These are phyloP conservation scores for Creontiades dilutus DNA, from an alignment of 2,888 invertebrate species.

Conservation along the genomic window DNA sequence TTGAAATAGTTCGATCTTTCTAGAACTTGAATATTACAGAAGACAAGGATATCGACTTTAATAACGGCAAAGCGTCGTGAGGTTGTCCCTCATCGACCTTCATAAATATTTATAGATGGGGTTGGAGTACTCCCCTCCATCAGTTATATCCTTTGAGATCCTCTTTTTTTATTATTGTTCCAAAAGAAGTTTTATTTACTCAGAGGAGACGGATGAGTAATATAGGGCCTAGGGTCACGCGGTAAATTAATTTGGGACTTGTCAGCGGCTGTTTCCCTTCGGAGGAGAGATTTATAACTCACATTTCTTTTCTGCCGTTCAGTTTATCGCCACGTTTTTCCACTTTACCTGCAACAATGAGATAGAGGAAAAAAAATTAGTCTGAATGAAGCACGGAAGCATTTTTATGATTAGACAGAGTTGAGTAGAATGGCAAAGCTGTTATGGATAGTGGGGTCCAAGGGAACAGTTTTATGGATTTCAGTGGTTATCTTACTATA, in stretches of 20 bases:
- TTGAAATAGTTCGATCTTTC: no score
- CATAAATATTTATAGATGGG: constrained; percentile 55
- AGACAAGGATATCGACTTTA: not conserved
- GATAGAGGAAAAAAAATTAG: constrained; percentile 35
- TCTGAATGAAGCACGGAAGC: constrained; percentile 2
- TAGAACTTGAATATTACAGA: not conserved
- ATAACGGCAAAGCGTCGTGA: constrained; percentile 11
- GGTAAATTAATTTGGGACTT: constrained; percentile 65
- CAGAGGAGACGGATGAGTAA: constrained; percentile 55
- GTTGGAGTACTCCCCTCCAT: constrained; percentile 35
- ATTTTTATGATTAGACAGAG: not conserved
- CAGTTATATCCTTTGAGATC: constrained; percentile 34
- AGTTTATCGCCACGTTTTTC: constrained; percentile 8
- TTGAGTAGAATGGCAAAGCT: not conserved
- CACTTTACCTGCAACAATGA: constrained; percentile 52
- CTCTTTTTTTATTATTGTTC: constrained; percentile 41
- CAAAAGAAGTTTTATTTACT: constrained; percentile 60
- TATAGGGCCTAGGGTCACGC: constrained; percentile 57
- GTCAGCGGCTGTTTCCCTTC: constrained; percentile 59
- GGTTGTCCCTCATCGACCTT: constrained; percentile 21
- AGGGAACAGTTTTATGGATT: no score
- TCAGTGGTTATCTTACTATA: no score
- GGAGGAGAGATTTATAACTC: constrained; percentile 51
- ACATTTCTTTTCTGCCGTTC: constrained; percentile 51
- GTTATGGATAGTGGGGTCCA: not conserved